Evolutionary conservation across 2,797 vertebrate species (phyloP).

Genomic region (Falco naumanni): DNA sequence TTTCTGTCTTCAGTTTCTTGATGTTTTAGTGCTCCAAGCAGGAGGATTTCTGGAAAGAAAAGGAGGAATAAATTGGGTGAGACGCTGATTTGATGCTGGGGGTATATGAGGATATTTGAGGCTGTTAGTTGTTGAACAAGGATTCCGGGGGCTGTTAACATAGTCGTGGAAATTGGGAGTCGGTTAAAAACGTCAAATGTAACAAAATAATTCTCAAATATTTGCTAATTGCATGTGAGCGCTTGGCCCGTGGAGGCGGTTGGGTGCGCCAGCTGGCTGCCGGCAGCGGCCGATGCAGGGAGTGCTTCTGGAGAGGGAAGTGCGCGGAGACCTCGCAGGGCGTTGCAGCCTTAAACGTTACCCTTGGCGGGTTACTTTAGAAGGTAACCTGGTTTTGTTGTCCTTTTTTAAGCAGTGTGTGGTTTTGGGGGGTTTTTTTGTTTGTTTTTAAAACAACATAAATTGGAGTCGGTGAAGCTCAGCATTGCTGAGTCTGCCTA

Average conservation of each 20-base stretch:
- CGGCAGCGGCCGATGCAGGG: fast-evolving
- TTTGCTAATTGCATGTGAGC: not conserved
- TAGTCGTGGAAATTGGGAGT: not conserved
- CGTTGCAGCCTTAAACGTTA: not conserved
- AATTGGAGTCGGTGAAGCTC: fast-evolving
- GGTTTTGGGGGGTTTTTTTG: fast-evolving
- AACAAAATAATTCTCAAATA: not conserved
- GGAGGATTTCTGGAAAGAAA: not conserved
- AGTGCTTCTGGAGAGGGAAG: not conserved
- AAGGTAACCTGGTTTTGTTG: not conserved
- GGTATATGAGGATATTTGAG: not conserved
- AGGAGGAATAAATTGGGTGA: not conserved
- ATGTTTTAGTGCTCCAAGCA: not conserved
- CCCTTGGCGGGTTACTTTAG: not conserved
- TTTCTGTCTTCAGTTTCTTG: not conserved
- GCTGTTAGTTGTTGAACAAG: not conserved
- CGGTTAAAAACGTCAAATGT: not conserved
- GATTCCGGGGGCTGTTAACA: not conserved
- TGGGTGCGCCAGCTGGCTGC: fast-evolving
- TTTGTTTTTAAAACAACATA: not conserved
- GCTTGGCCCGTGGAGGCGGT: fast-evolving
- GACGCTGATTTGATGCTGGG: not conserved
- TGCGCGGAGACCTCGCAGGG: fast-evolving
- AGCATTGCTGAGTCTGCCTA: not conserved
- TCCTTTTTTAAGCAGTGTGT: not conserved